Evolutionary conservation across 2,113 vertebrate species (phyloP).

Genomic region (Oxygymnocypris stewartii): DNA sequence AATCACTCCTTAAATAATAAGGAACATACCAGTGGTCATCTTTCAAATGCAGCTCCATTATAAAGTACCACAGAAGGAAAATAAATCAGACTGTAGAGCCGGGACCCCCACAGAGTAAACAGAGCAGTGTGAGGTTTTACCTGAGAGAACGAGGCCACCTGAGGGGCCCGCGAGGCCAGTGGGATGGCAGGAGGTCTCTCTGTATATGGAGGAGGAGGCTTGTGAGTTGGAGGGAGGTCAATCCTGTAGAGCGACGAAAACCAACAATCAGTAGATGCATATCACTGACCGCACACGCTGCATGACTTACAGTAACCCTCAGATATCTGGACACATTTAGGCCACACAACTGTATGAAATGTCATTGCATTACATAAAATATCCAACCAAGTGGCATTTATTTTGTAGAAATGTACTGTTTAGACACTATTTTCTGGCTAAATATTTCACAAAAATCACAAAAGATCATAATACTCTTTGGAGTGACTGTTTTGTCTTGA

Average conservation of each 20-base stretch:
- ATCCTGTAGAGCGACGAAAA: slow-evolving; percentile 65
- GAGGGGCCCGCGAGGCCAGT: slow-evolving; percentile 69
- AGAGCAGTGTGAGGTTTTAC: slow-evolving; percentile 52
- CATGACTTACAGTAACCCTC: not conserved
- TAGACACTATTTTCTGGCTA: not conserved
- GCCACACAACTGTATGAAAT: not conserved
- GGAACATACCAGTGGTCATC: slow-evolving; percentile 20
- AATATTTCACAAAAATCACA: not conserved
- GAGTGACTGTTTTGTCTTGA: not conserved
- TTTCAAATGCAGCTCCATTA: slow-evolving; percentile 15
- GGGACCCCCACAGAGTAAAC: not conserved
- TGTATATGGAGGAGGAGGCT: slow-evolving; percentile 75
- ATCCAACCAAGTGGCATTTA: not conserved
- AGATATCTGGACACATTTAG: not conserved
- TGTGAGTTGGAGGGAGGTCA: slow-evolving; percentile 80
- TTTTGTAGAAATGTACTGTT: not conserved
- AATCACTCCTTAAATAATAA: slow-evolving; percentile 38
- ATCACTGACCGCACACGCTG: not conserved
- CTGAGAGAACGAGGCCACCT: slow-evolving; percentile 75
- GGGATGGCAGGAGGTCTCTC: slow-evolving; percentile 69
- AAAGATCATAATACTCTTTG: not conserved
- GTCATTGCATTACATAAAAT: not conserved
- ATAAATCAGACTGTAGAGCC: slow-evolving; percentile 11
- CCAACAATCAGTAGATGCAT: not conserved
- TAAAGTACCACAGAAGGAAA: not conserved